Evolutionary conservation across 2,888 invertebrate species (phyloP).

Genomic region (Candidula unifasciata): DNA sequence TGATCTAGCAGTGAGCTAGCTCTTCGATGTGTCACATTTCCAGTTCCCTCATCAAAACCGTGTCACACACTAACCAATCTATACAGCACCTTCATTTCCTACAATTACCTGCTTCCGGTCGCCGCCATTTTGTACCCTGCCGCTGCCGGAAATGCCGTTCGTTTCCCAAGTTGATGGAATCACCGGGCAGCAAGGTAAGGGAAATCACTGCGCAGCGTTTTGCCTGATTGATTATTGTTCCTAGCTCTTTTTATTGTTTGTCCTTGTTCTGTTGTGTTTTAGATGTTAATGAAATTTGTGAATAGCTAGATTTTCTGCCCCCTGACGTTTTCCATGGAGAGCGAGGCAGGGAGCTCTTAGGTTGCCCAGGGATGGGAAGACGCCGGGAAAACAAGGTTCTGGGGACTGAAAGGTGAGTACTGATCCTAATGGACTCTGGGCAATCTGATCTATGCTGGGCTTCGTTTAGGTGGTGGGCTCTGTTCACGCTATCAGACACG

Average conservation of each 20-base stretch:
- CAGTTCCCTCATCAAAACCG: neutral
- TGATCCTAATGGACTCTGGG: too few relatives aligned
- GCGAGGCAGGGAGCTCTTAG: neutral
- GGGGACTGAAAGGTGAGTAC: too few relatives aligned
- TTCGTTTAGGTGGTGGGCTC: too few relatives aligned
- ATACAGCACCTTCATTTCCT: constrained; percentile 41
- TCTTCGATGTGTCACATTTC: constrained; percentile 1
- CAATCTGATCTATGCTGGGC: too few relatives aligned
- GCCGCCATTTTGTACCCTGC: constrained; percentile 36
- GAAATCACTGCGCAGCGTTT: constrained; percentile 14
- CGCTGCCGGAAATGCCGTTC: constrained; percentile 38
- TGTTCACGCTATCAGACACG: too few relatives aligned
- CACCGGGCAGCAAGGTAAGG: neutral
- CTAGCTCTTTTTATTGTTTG: constrained; percentile 2
- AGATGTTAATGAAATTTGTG: neutral
- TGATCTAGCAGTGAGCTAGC: neutral
- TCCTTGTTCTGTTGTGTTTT: neutral
- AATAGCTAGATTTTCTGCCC: neutral
- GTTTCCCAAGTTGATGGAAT: constrained; percentile 42
- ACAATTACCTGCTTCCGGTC: constrained; percentile 40
- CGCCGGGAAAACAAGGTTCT: too few relatives aligned
- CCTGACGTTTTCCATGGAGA: neutral
- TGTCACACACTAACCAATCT: constrained; percentile 22
- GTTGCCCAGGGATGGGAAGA: too few relatives aligned
- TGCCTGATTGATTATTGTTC: constrained; percentile 29